A percentile compares a stretch with the other conserved stretches of the same genome.
These are phyloP conservation scores for Embiotoca jacksoni DNA, from an alignment of 2,113 vertebrate genomes.

Conservation along the genomic window DNA sequence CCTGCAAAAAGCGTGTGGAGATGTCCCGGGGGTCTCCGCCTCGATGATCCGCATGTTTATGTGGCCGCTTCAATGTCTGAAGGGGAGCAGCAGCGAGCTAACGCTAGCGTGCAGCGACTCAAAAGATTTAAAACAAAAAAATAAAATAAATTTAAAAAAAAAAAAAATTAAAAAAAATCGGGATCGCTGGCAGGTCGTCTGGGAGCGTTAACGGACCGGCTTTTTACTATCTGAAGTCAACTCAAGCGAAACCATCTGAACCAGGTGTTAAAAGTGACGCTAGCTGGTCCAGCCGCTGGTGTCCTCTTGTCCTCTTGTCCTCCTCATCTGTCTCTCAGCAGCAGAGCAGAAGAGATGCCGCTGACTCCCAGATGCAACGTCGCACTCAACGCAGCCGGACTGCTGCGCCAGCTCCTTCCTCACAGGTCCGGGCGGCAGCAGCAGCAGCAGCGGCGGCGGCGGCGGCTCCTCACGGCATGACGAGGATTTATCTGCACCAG, in stretches of 20 bases:
- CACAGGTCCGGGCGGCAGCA: slow-evolving; percentile 60
- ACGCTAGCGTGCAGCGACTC: slow-evolving; percentile 72
- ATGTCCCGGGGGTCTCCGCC: slow-evolving; percentile 77
- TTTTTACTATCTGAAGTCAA: too few species aligned
- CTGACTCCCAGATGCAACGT: slow-evolving; percentile 62
- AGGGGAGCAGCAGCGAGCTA: slow-evolving; percentile 72
- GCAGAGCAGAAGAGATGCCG: slow-evolving; percentile 30
- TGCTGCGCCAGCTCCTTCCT: slow-evolving; percentile 74
- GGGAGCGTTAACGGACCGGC: too few species aligned
- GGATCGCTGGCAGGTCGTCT: too few species aligned
- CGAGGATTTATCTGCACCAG: slow-evolving; percentile 49
- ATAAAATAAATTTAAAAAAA: too few species aligned
- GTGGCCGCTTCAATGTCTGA: slow-evolving; percentile 68
- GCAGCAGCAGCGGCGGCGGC: not conserved
- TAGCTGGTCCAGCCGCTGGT: slow-evolving; percentile 4
- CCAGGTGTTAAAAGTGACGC: slow-evolving; percentile 16
- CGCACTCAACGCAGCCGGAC: slow-evolving; percentile 65
- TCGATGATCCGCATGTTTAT: slow-evolving; percentile 83
- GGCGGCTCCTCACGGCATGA: slow-evolving; percentile 42
- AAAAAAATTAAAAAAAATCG: too few species aligned
- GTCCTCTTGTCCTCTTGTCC: not conserved
- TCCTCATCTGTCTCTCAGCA: slow-evolving; percentile 58
- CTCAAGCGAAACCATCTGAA: not conserved
- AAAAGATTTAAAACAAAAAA: not conserved
- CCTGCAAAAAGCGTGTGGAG: slow-evolving; percentile 66